Evolutionary conservation across 2,888 invertebrate species (phyloP).

Genomic region (Lepidochrysops patricia): DNA sequence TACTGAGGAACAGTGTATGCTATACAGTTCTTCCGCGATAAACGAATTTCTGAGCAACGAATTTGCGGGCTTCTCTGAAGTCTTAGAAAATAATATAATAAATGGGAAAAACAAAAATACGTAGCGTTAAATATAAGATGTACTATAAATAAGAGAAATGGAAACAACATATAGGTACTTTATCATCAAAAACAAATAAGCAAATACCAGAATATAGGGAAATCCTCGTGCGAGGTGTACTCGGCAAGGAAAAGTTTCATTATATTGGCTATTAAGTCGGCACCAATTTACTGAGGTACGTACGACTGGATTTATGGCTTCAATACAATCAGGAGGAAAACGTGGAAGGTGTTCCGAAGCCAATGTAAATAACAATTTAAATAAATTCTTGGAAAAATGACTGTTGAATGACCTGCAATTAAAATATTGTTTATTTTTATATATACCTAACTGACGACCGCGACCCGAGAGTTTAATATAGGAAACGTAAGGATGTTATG

Average conservation of each 20-base stretch:
- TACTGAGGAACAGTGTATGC: too few species aligned
- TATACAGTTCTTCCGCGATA: too few species aligned
- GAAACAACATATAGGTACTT: not conserved
- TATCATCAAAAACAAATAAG: not conserved
- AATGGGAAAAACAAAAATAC: too few species aligned
- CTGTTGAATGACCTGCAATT: not conserved
- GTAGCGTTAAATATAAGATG: not conserved
- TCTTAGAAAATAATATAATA: too few species aligned
- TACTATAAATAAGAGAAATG: not conserved
- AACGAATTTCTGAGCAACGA: too few species aligned
- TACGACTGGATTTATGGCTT: conserved; percentile 47
- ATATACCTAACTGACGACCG: too few species aligned
- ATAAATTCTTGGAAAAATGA: not conserved
- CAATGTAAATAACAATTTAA: conserved; percentile 1
- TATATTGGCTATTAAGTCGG: conserved; percentile 36
- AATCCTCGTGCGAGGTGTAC: conserved; percentile 13
- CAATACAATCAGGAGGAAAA: conserved; percentile 43
- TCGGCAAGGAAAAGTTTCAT: conserved; percentile 33
- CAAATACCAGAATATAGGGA: not conserved
- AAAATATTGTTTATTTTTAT: not conserved
- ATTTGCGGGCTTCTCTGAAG: too few species aligned
- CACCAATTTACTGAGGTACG: conserved; percentile 30
- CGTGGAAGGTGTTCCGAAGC: conserved; percentile 19
- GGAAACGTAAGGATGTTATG: too few species aligned
- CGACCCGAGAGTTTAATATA: too few species aligned